A percentile compares a stretch with the other conserved stretches of the same genome.
phyloP scores from a whole-genome alignment of 2,113 vertebrate species.

The Erythrolamprus reginae region DNA sequence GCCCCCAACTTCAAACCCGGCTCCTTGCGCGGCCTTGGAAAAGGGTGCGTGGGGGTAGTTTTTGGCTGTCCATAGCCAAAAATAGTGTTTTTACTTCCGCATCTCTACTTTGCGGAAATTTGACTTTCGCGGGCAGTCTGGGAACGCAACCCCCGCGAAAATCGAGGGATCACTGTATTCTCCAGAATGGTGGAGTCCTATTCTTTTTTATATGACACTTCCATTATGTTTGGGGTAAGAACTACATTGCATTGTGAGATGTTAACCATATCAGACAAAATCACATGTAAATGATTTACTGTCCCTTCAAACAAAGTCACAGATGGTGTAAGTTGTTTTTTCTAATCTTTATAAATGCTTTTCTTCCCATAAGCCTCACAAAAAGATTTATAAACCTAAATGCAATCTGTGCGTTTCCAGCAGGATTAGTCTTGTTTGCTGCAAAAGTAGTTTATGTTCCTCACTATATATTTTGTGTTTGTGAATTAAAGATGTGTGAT shows the following conservation, averaged over 20 bases:
- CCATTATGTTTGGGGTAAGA: neutral
- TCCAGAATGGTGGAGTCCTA: neutral
- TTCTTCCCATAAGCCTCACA: neutral
- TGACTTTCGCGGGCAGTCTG: too few species aligned
- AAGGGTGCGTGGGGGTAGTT: too few species aligned
- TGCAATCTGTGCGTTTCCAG: neutral
- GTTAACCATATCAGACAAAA: neutral
- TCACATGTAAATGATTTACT: neutral
- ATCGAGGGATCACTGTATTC: too few species aligned
- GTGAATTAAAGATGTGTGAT: neutral
- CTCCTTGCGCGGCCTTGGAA: too few species aligned
- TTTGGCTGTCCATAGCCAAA: too few species aligned
- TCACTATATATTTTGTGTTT: too few species aligned
- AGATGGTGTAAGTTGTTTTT: neutral
- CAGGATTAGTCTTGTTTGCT: neutral
- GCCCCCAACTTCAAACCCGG: too few species aligned
- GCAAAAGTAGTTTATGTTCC: neutral
- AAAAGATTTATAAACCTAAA: neutral
- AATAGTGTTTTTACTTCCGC: too few species aligned
- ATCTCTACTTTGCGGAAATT: too few species aligned
- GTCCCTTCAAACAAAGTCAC: constrained; percentile 8
- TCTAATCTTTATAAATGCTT: neutral
- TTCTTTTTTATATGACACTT: neutral
- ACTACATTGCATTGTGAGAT: neutral
- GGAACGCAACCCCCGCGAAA: too few species aligned